A percentile compares a stretch with the other conserved stretches of the same genome.
phyloP scores from a whole-genome alignment of 2,888 invertebrate species.

The Cecidostiba fungosa region DNA sequence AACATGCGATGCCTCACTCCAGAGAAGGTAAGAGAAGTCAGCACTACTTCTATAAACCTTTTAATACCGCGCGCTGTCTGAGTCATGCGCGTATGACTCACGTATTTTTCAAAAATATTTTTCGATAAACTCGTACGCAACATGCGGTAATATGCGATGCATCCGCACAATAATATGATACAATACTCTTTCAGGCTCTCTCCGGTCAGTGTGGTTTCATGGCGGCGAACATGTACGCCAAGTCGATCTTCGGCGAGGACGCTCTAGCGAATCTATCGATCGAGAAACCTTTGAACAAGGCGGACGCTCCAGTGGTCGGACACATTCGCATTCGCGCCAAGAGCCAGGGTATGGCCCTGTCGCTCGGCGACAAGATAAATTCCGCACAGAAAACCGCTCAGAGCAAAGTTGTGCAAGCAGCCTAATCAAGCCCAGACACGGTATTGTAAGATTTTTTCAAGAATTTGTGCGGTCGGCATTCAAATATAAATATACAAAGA shows the following conservation, averaged over 20 bases:
- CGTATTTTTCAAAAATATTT: not conserved
- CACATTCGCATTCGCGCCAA: constrained; percentile 99
- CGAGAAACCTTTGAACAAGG: constrained; percentile 95
- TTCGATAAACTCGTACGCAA: not conserved
- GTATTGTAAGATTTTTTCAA: constrained; percentile 47
- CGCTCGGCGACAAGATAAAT: constrained; percentile 99
- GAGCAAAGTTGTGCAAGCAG: constrained; percentile 77
- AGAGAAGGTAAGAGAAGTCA: constrained; percentile 85
- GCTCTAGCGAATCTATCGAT: constrained; percentile 99
- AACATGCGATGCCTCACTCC: constrained; percentile 99
- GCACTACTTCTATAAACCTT: not conserved
- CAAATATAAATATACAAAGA: constrained; percentile 25
- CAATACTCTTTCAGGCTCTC: constrained; percentile 84
- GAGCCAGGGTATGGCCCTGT: constrained; percentile 99
- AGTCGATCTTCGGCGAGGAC: constrained; percentile 99
- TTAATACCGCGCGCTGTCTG: not conserved
- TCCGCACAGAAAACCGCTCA: constrained; percentile 89
- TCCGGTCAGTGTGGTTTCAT: constrained; percentile 99
- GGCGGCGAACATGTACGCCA: constrained; percentile 99
- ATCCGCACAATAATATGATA: constrained; percentile 45
- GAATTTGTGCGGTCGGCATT: constrained; percentile 27
- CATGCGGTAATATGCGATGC: not conserved
- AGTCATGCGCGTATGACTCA: not conserved
- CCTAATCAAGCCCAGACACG: constrained; percentile 65
- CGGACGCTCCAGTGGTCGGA: constrained; percentile 94